phyloP scores from a whole-genome alignment of 2,113 vertebrate genomes.

The Regulus satrapa region DNA sequence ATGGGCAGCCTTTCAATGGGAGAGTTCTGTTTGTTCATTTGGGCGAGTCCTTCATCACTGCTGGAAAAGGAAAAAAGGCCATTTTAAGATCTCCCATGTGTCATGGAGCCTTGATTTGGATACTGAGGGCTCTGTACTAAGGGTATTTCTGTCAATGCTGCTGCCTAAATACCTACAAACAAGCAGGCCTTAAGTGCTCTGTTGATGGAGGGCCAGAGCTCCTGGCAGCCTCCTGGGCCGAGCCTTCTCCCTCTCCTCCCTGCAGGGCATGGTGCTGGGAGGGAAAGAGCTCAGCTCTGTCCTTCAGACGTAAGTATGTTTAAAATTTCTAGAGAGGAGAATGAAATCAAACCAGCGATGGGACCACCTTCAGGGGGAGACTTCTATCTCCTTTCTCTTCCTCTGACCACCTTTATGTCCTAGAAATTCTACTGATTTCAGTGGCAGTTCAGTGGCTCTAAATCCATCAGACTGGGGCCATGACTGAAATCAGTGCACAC shows the following conservation, averaged over 20 bases:
- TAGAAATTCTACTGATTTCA: not conserved
- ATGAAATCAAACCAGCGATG: not conserved
- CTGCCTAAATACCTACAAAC: not conserved
- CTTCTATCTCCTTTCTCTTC: not conserved
- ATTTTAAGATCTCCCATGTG: not conserved
- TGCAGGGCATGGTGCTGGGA: rapidly evolving
- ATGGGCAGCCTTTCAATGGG: not conserved
- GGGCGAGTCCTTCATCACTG: not conserved
- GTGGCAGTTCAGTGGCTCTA: too few species aligned
- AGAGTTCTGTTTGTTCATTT: not conserved
- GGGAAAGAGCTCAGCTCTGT: not conserved
- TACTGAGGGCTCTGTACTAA: not conserved
- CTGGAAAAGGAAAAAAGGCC: not conserved
- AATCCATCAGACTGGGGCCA: not conserved
- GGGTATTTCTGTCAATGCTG: not conserved
- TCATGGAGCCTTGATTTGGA: not conserved
- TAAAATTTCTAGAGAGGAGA: not conserved
- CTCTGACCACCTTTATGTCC: not conserved
- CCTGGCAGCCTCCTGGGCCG: not conserved
- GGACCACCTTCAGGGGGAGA: not conserved
- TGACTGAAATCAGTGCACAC: not conserved
- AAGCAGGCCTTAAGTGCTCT: not conserved
- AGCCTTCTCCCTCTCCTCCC: not conserved
- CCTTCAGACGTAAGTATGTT: not conserved
- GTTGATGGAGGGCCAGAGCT: not conserved